Conservation (phyloP, 2,113 vertebrate genomes). For the Dicaeum eximium region DNA sequence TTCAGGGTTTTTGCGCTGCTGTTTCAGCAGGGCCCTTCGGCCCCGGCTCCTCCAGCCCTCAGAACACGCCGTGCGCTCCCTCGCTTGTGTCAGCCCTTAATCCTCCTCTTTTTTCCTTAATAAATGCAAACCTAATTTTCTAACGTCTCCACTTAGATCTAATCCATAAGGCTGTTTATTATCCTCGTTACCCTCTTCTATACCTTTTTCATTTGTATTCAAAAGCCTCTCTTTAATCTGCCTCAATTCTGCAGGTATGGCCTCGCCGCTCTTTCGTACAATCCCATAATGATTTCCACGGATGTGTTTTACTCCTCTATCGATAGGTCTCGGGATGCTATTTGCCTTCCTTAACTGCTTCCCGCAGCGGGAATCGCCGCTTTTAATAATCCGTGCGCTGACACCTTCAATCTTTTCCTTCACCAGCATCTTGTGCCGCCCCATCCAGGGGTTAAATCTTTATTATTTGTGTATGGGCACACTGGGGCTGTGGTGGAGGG, state of each 20-base stretch:
- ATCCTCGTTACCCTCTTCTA: constrained; percentile 23
- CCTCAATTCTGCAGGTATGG: constrained; percentile 32
- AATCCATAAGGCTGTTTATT: constrained; percentile 51
- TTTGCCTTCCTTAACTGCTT: constrained; percentile 40
- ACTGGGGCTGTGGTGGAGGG: accelerated
- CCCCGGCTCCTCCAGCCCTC: not conserved
- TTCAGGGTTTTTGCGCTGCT: accelerated
- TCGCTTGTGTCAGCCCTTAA: not conserved
- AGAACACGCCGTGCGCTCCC: accelerated
- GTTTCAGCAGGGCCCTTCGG: not conserved
- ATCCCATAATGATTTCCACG: constrained; percentile 29
- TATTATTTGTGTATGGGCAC: not conserved
- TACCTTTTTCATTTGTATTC: constrained; percentile 19
- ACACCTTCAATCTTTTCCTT: not conserved
- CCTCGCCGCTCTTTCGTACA: not conserved
- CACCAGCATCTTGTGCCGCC: accelerated
- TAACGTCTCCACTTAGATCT: constrained; percentile 47
- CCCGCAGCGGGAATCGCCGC: not conserved
- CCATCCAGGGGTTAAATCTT: not conserved
- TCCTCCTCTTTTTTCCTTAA: not conserved
- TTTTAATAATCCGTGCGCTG: not conserved
- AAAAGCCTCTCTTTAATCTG: constrained; percentile 34
- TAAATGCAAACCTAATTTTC: constrained; percentile 53
- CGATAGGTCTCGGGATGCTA: constrained; percentile 5
- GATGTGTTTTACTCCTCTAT: constrained; percentile 9